A percentile compares a stretch with the other conserved stretches of the same genome.
Conservation (phyloP, 2,797 vertebrate species). For the Sibirionetta formosa region DNA sequence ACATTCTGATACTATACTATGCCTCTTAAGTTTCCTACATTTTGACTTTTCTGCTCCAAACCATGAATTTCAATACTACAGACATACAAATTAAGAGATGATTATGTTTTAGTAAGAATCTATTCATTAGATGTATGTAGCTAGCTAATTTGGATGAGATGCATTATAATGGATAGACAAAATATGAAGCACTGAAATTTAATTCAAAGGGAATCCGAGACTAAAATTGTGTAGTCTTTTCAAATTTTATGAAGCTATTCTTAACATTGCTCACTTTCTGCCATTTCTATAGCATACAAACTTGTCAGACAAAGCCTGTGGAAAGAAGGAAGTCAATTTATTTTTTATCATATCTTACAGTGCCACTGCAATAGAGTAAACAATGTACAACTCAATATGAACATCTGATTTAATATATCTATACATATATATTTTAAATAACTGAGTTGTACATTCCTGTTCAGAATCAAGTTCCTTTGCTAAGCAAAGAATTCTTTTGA, state of each 20-base stretch:
- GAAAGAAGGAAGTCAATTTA: neutral
- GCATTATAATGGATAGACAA: neutral
- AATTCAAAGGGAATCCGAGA: neutral
- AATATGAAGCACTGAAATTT: neutral
- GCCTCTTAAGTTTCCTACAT: neutral
- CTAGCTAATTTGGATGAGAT: neutral
- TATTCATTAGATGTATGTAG: neutral
- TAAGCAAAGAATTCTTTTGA: slow-evolving; percentile 24
- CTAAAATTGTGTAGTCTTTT: neutral
- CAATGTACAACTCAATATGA: neutral
- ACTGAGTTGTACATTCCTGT: neutral
- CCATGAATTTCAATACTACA: neutral
- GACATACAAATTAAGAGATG: neutral
- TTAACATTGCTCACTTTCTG: neutral
- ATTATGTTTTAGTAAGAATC: neutral
- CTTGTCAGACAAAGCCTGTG: neutral
- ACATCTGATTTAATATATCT: neutral
- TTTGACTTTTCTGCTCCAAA: neutral
- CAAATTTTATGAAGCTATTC: neutral
- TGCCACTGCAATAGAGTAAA: neutral
- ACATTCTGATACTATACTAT: neutral
- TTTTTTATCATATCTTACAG: neutral
- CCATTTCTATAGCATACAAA: neutral
- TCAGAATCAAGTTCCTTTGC: slow-evolving; percentile 21
- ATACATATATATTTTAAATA: neutral